A percentile compares a stretch with the other conserved stretches of the same genome.
Evolutionary conservation across 2,797 vertebrate species (phyloP).

Genomic region (Echeneis naucrates): DNA sequence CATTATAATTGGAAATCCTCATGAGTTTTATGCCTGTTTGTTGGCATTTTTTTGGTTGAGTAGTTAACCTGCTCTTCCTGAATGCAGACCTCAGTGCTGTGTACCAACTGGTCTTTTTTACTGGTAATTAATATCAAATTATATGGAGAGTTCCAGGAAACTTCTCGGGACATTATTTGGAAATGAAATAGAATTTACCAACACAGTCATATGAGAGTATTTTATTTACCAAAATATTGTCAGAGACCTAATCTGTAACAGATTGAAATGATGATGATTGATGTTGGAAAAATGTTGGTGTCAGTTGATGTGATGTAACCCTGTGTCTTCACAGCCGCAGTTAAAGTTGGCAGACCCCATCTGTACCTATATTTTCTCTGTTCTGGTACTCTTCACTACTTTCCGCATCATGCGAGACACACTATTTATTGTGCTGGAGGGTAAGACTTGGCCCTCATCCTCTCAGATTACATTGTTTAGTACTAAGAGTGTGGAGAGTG

Average conservation of each 20-base stretch:
- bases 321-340: slow-evolving; percentile 88
- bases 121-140: no score
- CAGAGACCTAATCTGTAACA: no score
- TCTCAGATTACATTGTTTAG: neutral
- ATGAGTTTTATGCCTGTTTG: no score
- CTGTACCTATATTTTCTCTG: slow-evolving; percentile 96
- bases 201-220: neutral
- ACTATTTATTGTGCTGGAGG: slow-evolving; percentile 93
- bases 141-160: no score
- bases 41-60: no score
- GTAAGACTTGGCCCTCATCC: slow-evolving; percentile 69
- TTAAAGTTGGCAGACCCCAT: slow-evolving; percentile 97
- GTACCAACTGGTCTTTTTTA: no score
- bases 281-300: neutral
- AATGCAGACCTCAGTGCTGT: no score
- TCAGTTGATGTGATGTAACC: slow-evolving; percentile 12
- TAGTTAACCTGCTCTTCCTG: no score
- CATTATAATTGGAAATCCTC: no score
- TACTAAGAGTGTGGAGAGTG: neutral
- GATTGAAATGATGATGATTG: neutral
- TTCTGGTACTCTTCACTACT: slow-evolving; percentile 95
- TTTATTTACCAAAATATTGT: neutral
- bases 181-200: neutral
- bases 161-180: no score
- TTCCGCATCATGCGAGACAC: slow-evolving; percentile 94